Evolutionary conservation across 2,797 vertebrate species (phyloP).

Genomic region (Mallotus villosus): DNA sequence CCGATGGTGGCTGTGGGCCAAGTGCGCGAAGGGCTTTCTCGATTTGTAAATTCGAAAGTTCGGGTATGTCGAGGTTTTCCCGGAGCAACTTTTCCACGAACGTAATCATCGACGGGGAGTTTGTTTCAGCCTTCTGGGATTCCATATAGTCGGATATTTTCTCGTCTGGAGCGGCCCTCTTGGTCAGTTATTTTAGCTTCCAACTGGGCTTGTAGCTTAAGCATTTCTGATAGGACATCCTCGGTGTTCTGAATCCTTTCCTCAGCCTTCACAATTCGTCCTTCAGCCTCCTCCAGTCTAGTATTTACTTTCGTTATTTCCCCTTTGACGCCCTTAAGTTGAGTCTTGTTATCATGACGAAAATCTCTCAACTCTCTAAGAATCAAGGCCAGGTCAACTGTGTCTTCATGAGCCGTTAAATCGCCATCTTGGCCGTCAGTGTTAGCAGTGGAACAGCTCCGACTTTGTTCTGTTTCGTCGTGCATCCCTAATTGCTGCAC

Average conservation of each 20-base stretch:
- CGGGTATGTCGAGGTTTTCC: slow-evolving; percentile 1
- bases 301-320: not conserved
- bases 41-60: not conserved
- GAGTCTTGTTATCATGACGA: not conserved
- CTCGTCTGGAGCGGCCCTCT: slow-evolving; percentile 9
- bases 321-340: too few species aligned
- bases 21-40: slow-evolving; percentile 7
- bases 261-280: not conserved
- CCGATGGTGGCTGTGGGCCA: not conserved
- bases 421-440: not conserved
- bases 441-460: not conserved
- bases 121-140: slow-evolving; percentile 8
- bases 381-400: not conserved
- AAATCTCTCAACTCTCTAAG: not conserved
- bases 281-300: not conserved
- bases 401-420: not conserved
- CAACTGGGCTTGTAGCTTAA: not conserved
- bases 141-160: slow-evolving; percentile 19
- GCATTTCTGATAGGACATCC: not conserved
- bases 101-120: not conserved
- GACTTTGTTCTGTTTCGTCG: not conserved
- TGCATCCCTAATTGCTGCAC: not conserved
- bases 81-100: slow-evolving; percentile 17
- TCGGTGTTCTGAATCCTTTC: not conserved
- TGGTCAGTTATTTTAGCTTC: slow-evolving; percentile 25